A percentile compares a stretch with the other conserved stretches of the same genome.
Conservation (phyloP, 2,113 vertebrate species). For the Hemicordylus capensis region DNA sequence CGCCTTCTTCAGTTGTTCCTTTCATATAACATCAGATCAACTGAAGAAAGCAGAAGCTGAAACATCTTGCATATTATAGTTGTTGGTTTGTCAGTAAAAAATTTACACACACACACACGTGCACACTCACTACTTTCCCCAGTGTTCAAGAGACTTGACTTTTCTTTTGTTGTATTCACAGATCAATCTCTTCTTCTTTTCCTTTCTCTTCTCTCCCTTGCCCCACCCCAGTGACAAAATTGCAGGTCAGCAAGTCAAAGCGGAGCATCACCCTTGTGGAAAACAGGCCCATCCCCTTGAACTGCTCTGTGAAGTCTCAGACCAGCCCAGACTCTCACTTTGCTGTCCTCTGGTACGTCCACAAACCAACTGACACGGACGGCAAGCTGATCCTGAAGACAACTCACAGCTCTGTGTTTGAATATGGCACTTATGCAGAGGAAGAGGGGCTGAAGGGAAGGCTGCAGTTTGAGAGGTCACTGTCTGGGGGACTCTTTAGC, state of each 20-base stretch:
- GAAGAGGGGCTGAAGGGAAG: conserved; percentile 89
- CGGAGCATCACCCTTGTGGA: conserved; percentile 88
- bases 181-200: neutral
- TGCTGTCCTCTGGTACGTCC: conserved; percentile 91
- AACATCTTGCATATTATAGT: no score
- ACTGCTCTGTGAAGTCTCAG: conserved; percentile 89
- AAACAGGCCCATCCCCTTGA: conserved; percentile 87
- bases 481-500: conserved; percentile 85
- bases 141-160: neutral
- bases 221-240: conserved; percentile 83
- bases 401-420: conserved; percentile 85
- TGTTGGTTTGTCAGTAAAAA: no score
- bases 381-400: conserved; percentile 94
- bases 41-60: no score
- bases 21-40: no score
- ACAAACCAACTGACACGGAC: conserved; percentile 77
- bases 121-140: no score
- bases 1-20: no score
- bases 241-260: conserved; percentile 91
- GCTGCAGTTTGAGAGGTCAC: conserved; percentile 88
- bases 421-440: conserved; percentile 91
- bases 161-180: neutral
- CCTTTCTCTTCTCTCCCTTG: neutral
- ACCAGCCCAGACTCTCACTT: conserved; percentile 91
- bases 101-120: no score